Evolutionary conservation across 30 jellyfish, hydroid and myxozoan genomes (phyloP).

Genomic region (Phacellophora camtschatica): DNA sequence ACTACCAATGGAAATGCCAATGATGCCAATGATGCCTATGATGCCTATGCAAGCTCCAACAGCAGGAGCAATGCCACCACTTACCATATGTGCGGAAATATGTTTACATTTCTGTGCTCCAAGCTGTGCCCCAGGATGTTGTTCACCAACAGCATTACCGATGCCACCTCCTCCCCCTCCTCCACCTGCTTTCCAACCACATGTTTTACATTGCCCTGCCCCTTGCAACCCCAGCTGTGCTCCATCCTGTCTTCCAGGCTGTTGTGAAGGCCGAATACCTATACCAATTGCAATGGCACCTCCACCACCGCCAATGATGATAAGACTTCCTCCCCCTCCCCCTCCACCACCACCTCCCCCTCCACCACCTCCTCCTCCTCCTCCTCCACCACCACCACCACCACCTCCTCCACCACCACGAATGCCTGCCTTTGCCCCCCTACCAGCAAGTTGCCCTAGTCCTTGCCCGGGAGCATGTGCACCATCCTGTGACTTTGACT

Average conservation of each 20-base stretch:
- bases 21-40: conserved; percentile 31
- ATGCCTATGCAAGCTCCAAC: conserved; percentile 36
- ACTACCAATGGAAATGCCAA: conserved; percentile 38
- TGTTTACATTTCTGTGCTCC: conserved; percentile 89
- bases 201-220: conserved; percentile 69
- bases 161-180: conserved; percentile 78
- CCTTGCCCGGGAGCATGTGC: conserved; percentile 95
- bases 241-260: conserved; percentile 88
- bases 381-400: conserved; percentile 74
- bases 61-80: conserved; percentile 55
- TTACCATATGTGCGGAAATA: conserved; percentile 50
- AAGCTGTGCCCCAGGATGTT: conserved; percentile 82
- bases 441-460: conserved; percentile 91
- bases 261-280: conserved; percentile 65
- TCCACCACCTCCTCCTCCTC: conserved; percentile 52
- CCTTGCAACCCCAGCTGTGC: conserved; percentile 91
- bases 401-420: conserved; percentile 89
- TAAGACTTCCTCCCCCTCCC: conserved; percentile 24
- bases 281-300: conserved; percentile 48
- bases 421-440: conserved; percentile 61
- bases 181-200: conserved; percentile 43
- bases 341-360: conserved; percentile 39
- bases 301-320: conserved; percentile 40
- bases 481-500: conserved; percentile 94
- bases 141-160: conserved; percentile 71